Base-by-base conservation (phyloP, 2,888 invertebrate genomes). In the Lasioglossum leucozonium region DNA sequence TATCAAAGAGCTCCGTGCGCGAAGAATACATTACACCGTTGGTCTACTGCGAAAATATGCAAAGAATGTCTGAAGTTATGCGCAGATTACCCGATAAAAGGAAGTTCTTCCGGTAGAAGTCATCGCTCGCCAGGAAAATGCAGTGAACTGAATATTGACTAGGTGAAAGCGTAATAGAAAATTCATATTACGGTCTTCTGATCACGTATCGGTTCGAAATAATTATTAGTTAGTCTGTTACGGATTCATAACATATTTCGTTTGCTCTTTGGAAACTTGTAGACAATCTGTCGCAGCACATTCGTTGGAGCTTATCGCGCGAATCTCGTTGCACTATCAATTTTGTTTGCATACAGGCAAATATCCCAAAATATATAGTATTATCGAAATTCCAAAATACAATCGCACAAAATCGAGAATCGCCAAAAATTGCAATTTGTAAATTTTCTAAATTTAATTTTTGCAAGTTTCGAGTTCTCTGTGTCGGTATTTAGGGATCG, bases 111-210 rank as follows among this genome's bases (percentile, higher is more conserved):
- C 51, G 13, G 26, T 26, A 58, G 58, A 30, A 58, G 26, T 58
- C 26, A 26, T 58, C 58, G 58, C 58, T 16, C 58, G 0, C 26
- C 13, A 34, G 65, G 65, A 82, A 85, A 77, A 75, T 73, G 26
- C 10, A 8, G 22, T 18, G 44, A 55, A 26, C 69, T 62, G 79
- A 85, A 83, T 84, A 83, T 42, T 47, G 79, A 74, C 69, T 5
- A 47, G 44, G 85, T 80, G 85, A 85, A 85, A 85, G 85, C 72
- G 42, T 67, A 3, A 40, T 72, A 71, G 83, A 79, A 74, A 77
- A 83, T 71, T 18, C 42, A 47, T 71, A 67, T 76, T 71, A 40
- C 71, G 77, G 44, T 77, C 58, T 51, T 77, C 77, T 75, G 74
- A 76, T 79, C 76, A 26, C 58, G 67, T 47, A 44, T 85, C 67